These are phyloP conservation scores for Perizoma flavofasciatum DNA, from an alignment of 2,888 invertebrate genomes.

Conservation along the genomic window DNA sequence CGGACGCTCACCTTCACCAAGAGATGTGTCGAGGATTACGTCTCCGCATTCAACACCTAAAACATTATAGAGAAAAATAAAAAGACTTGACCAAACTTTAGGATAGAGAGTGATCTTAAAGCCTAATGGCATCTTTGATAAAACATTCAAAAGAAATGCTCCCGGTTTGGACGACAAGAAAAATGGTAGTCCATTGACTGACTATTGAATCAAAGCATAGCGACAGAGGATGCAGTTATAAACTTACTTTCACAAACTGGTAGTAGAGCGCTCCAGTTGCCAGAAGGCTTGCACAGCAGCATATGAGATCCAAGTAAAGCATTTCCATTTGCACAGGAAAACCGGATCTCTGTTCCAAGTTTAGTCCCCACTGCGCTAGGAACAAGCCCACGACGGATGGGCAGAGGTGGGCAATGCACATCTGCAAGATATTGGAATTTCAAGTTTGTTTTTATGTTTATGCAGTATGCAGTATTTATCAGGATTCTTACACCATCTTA, in stretches of 20 bases:
- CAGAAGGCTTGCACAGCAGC: conserved; percentile 90
- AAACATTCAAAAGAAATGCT: too few species aligned
- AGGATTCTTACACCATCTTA: too few species aligned
- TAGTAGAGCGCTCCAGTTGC: conserved; percentile 93
- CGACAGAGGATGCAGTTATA: not conserved
- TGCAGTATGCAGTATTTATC: too few species aligned
- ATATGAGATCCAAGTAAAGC: conserved; percentile 90
- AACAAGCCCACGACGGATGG: conserved; percentile 88
- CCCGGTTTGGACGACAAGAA: too few species aligned
- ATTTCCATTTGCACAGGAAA: conserved; percentile 92
- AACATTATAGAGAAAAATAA: not conserved
- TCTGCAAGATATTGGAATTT: conserved; percentile 62
- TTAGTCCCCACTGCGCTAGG: conserved; percentile 88
- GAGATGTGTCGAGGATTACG: conserved; percentile 77
- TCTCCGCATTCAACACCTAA: conserved; percentile 92
- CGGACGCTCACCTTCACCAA: conserved; percentile 82
- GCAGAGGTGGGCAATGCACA: conserved; percentile 91
- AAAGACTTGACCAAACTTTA: too few species aligned
- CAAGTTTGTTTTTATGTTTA: not conserved
- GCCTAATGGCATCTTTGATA: too few species aligned
- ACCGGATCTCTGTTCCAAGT: conserved; percentile 88
- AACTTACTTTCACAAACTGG: conserved; percentile 92
- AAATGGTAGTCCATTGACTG: too few species aligned
- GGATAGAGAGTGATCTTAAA: too few species aligned
- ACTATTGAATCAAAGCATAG: too few species aligned